Percentiles rank a stretch among this genome's conserved stretches.
Conservation (phyloP, 2,797 vertebrate genomes). For the Clamator glandarius region DNA sequence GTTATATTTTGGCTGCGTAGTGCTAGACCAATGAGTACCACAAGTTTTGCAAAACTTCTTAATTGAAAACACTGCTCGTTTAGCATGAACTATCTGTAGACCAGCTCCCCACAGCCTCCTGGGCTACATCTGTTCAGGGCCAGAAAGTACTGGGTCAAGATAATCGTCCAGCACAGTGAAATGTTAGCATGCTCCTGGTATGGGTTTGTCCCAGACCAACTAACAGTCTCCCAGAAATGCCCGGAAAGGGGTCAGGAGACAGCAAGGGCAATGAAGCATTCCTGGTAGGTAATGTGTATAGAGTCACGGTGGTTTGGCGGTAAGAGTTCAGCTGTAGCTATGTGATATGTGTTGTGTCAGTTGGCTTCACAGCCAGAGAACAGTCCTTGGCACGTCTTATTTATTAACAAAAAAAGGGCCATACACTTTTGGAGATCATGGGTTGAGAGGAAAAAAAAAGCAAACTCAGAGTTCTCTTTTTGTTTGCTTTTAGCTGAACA, state of each 20-base stretch:
- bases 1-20: background rate
- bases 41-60: background rate
- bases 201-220: background rate
- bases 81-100: background rate
- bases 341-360: background rate
- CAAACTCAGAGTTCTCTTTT: background rate
- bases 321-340: background rate
- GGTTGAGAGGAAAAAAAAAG: background rate
- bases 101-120: background rate
- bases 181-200: background rate
- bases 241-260: background rate
- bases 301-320: background rate
- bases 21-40: background rate
- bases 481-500: conserved; percentile 20
- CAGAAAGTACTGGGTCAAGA: background rate
- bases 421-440: background rate
- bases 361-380: conserved; percentile 9
- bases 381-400: background rate
- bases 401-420: background rate
- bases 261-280: background rate
- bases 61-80: background rate
- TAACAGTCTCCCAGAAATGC: background rate
- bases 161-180: background rate
- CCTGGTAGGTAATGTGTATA: background rate
- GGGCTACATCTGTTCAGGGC: background rate